These are phyloP conservation scores for Sebastolobus altivelis DNA, from an alignment of 2,797 vertebrate species.

Conservation along the genomic window DNA sequence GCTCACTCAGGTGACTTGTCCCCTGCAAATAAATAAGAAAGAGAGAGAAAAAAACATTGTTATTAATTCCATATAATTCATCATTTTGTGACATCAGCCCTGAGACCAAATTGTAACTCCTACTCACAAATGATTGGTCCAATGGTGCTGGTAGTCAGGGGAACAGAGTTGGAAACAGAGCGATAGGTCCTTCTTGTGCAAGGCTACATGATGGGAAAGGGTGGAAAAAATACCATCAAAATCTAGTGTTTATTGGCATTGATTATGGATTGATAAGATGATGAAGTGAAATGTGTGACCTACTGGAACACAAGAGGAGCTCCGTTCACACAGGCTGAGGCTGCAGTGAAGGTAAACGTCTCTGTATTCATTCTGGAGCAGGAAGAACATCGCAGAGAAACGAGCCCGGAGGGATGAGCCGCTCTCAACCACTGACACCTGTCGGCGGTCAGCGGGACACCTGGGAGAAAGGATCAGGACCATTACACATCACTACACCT, in stretches of 20 bases:
- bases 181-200: slow-evolving; percentile 50
- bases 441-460: slow-evolving; percentile 74
- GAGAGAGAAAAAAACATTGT: slow-evolving; percentile 1
- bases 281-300: slow-evolving; percentile 29
- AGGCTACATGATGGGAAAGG: slow-evolving; percentile 9
- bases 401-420: slow-evolving; percentile 75
- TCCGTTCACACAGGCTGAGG: slow-evolving; percentile 78
- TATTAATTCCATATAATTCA: background rate
- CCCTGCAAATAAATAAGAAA: slow-evolving; percentile 47
- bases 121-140: slow-evolving; percentile 74
- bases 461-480: slow-evolving; percentile 53
- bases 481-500: background rate
- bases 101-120: background rate
- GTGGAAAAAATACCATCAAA: background rate
- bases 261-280: background rate
- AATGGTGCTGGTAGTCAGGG: slow-evolving; percentile 30
- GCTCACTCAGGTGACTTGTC: slow-evolving; percentile 30
- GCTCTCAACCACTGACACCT: slow-evolving; percentile 77
- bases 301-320: slow-evolving; percentile 75
- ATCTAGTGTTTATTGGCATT: background rate
- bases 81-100: background rate
- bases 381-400: slow-evolving; percentile 83
- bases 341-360: slow-evolving; percentile 83
- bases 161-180: slow-evolving; percentile 45
- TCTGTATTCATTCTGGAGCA: slow-evolving; percentile 68